Base-by-base conservation (phyloP, 2,797 vertebrate species). In the Eulemur coronatus region DNA sequence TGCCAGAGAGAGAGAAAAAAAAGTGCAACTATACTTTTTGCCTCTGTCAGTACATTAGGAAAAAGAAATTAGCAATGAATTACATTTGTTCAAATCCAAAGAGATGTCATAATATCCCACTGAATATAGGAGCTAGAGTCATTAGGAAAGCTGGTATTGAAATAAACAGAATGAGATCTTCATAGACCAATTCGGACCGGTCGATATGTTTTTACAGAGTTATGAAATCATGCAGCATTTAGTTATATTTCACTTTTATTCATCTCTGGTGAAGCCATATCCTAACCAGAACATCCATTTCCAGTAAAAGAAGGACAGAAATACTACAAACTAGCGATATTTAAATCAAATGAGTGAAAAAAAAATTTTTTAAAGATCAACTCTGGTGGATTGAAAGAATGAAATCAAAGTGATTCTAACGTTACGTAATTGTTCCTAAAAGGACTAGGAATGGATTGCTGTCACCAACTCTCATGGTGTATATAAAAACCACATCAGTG, bases 161-260 rank as follows among this genome's bases (percentile, higher is more conserved):
- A 80, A 95, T 84, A 88, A 84, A 85, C 22, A 81, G 73, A 89
- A 95, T 84, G 67, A 55, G 72, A 90, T 94, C 84, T 87, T 80
- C 80, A 70, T 38, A 87, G 86, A 48, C 87, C 80, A 78, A 81
- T 97, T 94, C 84, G 88, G 59, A 94, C 38, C 7, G 59, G 48
- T 93, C 0, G 2, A 41, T 84, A 81, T 52, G 48, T 88, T 97
- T 97, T 98, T 88, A 97, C 65, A 63, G 84, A 90, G 59, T 73
- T 78, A 78, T 92, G 65, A 97, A 96, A 97, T 94, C 89, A 88
- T 28, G 63, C 59, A 95, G 89, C 84, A 81, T 95, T 95, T 80
- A 73, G 52, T 92, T 84, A 43, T 30, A 33, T 72, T 67, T 93
- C 52, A 59, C 73, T 85, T 97, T 95, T 84, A 81, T 82, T 97